Percentiles rank a stretch among this genome's conserved stretches.
These are phyloP conservation scores for Montipora sp. DNA, from an alignment of 64 coral and sea anemone genomes.

Conservation along the genomic window DNA sequence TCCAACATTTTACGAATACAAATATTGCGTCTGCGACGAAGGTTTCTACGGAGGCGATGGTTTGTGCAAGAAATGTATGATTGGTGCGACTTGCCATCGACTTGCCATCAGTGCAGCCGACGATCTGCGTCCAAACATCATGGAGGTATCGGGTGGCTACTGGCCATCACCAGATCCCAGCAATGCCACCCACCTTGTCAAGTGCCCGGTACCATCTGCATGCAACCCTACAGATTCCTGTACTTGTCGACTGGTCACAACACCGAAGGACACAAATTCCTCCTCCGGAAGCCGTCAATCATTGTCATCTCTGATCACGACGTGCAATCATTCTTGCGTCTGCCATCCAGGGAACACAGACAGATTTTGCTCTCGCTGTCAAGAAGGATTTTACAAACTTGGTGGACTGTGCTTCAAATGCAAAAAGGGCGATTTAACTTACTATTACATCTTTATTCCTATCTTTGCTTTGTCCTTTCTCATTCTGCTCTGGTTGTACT, in stretches of 20 bases:
- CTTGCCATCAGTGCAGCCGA: background rate
- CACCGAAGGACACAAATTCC: background rate
- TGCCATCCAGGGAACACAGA: constrained; percentile 55
- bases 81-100: background rate
- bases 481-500: constrained; percentile 19
- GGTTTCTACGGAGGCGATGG: constrained; percentile 53
- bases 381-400: constrained; percentile 59
- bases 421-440: constrained; percentile 18
- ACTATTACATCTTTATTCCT: constrained; percentile 45
- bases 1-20: constrained; percentile 51
- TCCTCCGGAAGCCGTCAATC: background rate
- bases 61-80: constrained; percentile 46
- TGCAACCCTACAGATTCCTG: constrained; percentile 42
- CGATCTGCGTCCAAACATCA: constrained; percentile 8
- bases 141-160: constrained; percentile 36
- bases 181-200: constrained; percentile 51
- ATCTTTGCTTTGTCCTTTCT: constrained; percentile 49
- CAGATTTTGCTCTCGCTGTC: constrained; percentile 59
- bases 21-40: constrained; percentile 51
- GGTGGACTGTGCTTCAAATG: constrained; percentile 43
- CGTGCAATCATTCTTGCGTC: constrained; percentile 42
- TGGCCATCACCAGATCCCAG: constrained; percentile 52
- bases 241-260: constrained; percentile 32
- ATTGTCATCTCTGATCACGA: constrained; percentile 47
- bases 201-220: constrained; percentile 39